phyloP scores from a whole-genome alignment of 2,888 invertebrate species.

The Hydrotaea cyrtoneurina region DNA sequence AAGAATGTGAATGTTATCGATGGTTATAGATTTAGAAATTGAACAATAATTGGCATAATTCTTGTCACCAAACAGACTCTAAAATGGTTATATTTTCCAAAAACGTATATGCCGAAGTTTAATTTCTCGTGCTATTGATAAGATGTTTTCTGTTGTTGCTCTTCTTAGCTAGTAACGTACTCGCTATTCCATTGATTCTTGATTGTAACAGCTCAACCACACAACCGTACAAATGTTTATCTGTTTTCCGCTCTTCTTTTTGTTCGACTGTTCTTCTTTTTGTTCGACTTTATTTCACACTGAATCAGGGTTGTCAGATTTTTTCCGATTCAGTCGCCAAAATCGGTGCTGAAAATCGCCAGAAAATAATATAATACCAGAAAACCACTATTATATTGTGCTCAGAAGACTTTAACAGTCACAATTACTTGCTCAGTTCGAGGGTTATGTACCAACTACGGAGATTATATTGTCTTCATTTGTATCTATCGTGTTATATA shows the following conservation, averaged over 20 bases:
- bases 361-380: too few relatives aligned
- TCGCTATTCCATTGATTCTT: slow-evolving; percentile 15
- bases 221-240: too few relatives aligned
- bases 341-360: too few relatives aligned
- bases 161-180: slow-evolving; percentile 1
- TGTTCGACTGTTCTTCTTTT: slow-evolving; percentile 18
- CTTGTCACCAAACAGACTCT: not conserved
- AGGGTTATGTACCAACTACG: too few relatives aligned
- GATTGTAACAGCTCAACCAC: slow-evolving; percentile 18
- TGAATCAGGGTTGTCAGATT: too few relatives aligned
- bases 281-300: too few relatives aligned
- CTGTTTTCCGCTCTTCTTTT: not conserved
- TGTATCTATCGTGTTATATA: too few relatives aligned
- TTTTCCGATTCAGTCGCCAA: too few relatives aligned
- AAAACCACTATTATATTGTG: too few relatives aligned
- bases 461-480: too few relatives aligned
- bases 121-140: slow-evolving; percentile 33
- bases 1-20: not conserved
- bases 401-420: too few relatives aligned
- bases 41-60: not conserved
- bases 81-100: not conserved
- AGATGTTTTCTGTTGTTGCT: slow-evolving; percentile 15
- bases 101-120: slow-evolving; percentile 18
- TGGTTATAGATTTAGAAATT: not conserved
- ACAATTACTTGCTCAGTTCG: too few relatives aligned